Percentiles rank a stretch among this genome's conserved stretches.
These are phyloP conservation scores for Elysia crispata DNA, from an alignment of 2,888 invertebrate species.

Conservation along the genomic window DNA sequence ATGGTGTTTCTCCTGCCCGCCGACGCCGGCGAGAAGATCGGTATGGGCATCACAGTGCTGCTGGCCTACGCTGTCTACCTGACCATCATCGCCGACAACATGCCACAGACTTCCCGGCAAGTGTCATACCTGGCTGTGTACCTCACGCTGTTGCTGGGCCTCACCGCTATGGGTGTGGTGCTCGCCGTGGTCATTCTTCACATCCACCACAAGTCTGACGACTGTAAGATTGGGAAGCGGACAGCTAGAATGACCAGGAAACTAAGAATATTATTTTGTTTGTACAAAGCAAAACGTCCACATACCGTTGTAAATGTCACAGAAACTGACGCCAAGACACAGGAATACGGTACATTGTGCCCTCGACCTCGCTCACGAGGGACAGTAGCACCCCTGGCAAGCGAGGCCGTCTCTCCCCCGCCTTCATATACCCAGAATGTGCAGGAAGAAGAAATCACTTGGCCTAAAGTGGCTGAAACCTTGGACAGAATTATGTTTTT, in stretches of 20 bases:
- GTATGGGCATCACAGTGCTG: slow-evolving; percentile 56
- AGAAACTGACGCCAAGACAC: too few relatives aligned
- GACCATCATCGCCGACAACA: slow-evolving; percentile 54
- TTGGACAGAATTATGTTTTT: too few relatives aligned
- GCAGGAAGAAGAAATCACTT: too few relatives aligned
- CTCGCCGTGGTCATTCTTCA: slow-evolving; percentile 46
- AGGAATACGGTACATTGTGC: too few relatives aligned
- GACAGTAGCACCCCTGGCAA: too few relatives aligned
- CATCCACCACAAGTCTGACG: slow-evolving; percentile 39
- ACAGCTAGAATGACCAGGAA: neutral
- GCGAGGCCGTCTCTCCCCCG: too few relatives aligned
- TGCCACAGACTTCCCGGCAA: slow-evolving; percentile 55
- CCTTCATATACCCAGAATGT: too few relatives aligned
- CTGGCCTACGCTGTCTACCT: slow-evolving; percentile 58
- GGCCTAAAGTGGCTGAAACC: too few relatives aligned
- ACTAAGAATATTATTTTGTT: too few relatives aligned
- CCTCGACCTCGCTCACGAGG: too few relatives aligned
- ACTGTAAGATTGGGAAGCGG: slow-evolving; percentile 26
- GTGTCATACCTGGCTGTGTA: slow-evolving; percentile 46
- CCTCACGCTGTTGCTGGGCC: slow-evolving; percentile 33
- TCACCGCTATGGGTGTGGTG: slow-evolving; percentile 46
- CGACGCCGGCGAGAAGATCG: slow-evolving; percentile 56
- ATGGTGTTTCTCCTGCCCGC: slow-evolving; percentile 56
- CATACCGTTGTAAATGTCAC: too few relatives aligned
- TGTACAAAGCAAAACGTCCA: too few relatives aligned